phyloP scores from a whole-genome alignment of 2,797 vertebrate species.

The Catostomus latipinnis region DNA sequence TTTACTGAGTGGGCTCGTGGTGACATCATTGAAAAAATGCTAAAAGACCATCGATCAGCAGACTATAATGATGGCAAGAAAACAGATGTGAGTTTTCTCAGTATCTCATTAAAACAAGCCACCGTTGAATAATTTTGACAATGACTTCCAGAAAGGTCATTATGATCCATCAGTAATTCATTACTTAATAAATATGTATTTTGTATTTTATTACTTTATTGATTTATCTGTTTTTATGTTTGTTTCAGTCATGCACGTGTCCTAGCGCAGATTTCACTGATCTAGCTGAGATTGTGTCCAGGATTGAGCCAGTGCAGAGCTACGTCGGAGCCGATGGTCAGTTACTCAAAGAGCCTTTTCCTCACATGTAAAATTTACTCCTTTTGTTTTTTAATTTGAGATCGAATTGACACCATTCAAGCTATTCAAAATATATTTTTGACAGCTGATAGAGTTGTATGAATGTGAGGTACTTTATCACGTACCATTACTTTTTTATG shows the following conservation, averaged over 20 bases:
- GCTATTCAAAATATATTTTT: too few species aligned
- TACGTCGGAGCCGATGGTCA: constrained; percentile 88
- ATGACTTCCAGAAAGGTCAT: not conserved
- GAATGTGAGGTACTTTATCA: too few species aligned
- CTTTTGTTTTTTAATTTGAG: too few species aligned
- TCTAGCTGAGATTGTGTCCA: constrained; percentile 93
- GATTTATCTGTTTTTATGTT: not conserved
- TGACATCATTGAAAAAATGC: constrained; percentile 91
- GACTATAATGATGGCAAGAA: constrained; percentile 91
- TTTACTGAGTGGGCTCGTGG: constrained; percentile 92
- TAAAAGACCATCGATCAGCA: constrained; percentile 87
- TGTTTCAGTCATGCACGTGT: constrained; percentile 76
- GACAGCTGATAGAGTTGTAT: too few species aligned
- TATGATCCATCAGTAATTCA: too few species aligned
- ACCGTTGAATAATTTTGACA: too few species aligned
- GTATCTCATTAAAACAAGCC: too few species aligned
- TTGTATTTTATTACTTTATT: not conserved
- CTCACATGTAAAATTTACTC: too few species aligned
- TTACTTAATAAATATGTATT: too few species aligned
- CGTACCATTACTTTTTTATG: too few species aligned
- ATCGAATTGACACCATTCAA: too few species aligned
- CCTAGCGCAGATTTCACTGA: constrained; percentile 92
- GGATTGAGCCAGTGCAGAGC: constrained; percentile 90
- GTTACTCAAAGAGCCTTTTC: not conserved
- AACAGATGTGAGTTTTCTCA: constrained; percentile 73